Conservation (phyloP, 2,113 vertebrate species). For the Triplophysa dalaica region DNA sequence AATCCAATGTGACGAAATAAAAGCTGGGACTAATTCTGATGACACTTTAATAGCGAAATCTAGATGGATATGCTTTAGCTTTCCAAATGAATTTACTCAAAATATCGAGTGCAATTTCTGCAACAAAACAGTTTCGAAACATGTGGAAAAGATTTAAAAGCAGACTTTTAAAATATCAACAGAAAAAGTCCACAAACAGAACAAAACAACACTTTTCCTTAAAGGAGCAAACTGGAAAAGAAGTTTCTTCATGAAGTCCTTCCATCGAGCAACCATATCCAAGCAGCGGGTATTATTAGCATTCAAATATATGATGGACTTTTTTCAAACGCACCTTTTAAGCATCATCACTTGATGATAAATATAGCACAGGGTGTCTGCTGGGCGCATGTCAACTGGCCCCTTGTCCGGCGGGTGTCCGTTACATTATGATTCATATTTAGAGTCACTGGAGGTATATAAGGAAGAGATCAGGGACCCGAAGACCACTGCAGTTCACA, state of each 20-base stretch:
- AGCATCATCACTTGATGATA: conserved; percentile 78
- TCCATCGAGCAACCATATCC: conserved; percentile 27
- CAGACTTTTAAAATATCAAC: neutral
- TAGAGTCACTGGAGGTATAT: conserved; percentile 72
- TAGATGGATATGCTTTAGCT: neutral
- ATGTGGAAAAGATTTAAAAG: neutral
- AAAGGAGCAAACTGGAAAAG: neutral
- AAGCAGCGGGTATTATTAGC: conserved; percentile 78
- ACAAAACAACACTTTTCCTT: neutral
- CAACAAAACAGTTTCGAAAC: neutral
- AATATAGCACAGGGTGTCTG: conserved; percentile 74
- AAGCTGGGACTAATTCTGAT: neutral
- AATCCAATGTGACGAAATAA: neutral
- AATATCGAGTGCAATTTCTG: neutral
- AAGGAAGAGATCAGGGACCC: conserved; percentile 66
- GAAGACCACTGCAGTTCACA: conserved; percentile 72
- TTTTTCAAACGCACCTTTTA: conserved; percentile 82
- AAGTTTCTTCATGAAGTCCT: conserved; percentile 16
- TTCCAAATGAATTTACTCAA: neutral
- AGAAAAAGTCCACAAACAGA: conserved; percentile 12
- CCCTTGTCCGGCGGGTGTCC: conserved; percentile 66
- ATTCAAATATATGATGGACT: conserved; percentile 64
- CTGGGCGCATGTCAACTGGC: conserved; percentile 59
- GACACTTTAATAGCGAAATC: neutral
- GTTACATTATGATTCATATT: conserved; percentile 75